Evolutionary conservation across 2,113 vertebrate genomes (phyloP).

Genomic region (Oxyruncus cristatus): DNA sequence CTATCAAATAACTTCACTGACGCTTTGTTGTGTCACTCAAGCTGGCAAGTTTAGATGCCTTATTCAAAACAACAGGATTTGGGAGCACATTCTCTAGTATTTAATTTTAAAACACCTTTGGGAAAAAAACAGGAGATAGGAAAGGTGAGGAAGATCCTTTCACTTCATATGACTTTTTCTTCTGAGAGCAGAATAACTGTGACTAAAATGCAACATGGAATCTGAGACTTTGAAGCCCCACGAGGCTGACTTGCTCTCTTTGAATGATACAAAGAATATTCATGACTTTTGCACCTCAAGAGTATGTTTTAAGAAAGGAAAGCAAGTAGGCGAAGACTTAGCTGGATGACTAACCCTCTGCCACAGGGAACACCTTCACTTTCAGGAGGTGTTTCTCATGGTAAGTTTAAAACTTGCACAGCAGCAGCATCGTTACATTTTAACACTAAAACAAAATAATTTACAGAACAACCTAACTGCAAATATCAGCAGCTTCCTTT

Average conservation of each 20-base stretch:
- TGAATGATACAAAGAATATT: neutral
- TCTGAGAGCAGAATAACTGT: neutral
- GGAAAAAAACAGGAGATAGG: rapidly evolving
- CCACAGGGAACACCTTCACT: neutral
- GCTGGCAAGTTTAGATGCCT: neutral
- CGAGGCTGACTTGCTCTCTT: neutral
- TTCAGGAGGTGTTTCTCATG: neutral
- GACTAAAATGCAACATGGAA: neutral
- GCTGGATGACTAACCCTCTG: neutral
- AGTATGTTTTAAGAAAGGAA: neutral
- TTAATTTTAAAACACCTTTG: neutral
- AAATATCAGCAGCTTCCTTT: neutral
- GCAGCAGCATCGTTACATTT: neutral
- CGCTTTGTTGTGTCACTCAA: neutral
- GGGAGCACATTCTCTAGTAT: neutral
- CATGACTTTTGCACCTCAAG: neutral
- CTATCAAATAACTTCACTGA: neutral
- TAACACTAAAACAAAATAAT: neutral
- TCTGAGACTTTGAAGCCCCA: neutral
- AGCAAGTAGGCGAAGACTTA: neutral
- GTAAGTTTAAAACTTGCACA: neutral
- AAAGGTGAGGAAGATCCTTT: neutral
- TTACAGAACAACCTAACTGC: neutral
- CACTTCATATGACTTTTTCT: neutral
- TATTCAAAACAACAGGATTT: neutral